phyloP scores from a whole-genome alignment of 1,140 invertebrate genomes.

The Carposina sasakii region DNA sequence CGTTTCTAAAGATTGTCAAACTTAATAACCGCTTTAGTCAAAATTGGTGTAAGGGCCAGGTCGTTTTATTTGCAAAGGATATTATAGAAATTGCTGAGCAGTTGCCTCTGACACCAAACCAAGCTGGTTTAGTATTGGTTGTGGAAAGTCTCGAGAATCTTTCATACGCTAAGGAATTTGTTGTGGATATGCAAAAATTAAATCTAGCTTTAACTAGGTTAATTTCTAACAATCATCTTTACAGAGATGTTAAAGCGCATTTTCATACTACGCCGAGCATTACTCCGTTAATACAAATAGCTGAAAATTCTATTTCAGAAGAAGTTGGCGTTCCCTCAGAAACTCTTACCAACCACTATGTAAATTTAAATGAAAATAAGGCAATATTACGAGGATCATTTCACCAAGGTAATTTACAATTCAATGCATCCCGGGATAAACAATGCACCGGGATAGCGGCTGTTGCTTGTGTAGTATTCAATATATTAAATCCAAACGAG shows the following conservation, averaged over 20 bases:
- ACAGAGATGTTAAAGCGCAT: background rate
- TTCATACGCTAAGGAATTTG: slow-evolving; percentile 11
- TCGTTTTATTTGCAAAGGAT: background rate
- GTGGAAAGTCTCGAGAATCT: slow-evolving; percentile 15
- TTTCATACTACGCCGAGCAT: background rate
- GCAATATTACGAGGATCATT: background rate
- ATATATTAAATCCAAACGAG: background rate
- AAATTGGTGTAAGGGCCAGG: background rate
- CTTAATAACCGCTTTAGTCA: background rate
- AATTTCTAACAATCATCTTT: slow-evolving; percentile 3
- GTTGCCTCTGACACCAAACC: slow-evolving; percentile 4
- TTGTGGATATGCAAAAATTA: slow-evolving; percentile 9
- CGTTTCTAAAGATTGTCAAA: background rate
- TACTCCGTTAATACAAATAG: background rate
- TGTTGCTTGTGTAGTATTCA: background rate
- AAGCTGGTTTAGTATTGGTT: slow-evolving; percentile 17
- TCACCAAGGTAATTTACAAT: slow-evolving; percentile 17
- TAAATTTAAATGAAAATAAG: background rate
- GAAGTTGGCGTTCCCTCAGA: background rate
- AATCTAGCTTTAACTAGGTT: slow-evolving; percentile 15
- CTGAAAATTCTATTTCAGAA: slow-evolving; percentile 3
- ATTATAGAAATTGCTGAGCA: background rate
- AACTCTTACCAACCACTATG: background rate
- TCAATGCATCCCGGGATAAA: slow-evolving; percentile 15
- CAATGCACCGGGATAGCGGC: slow-evolving; percentile 17